phyloP scores from a whole-genome alignment of 92 coral and sea anemone species.

The Plumapathes pennacea region DNA sequence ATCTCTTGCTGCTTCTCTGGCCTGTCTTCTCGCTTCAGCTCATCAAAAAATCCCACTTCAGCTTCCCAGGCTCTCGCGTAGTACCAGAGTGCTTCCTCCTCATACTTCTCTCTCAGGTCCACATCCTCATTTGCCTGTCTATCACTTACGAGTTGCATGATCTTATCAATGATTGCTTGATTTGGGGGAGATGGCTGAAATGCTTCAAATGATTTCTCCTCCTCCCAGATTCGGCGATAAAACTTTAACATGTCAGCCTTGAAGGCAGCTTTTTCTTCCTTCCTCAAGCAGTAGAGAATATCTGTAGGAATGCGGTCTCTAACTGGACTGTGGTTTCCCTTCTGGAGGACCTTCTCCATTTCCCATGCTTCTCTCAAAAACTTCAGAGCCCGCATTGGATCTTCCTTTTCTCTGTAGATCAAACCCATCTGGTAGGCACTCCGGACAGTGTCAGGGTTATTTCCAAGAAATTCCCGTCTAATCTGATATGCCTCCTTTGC shows the following conservation, averaged over 20 bases:
- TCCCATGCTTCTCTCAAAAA: no score
- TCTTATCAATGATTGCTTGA: conserved; percentile 8
- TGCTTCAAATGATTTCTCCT: conserved; percentile 9
- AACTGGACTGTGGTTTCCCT: no score
- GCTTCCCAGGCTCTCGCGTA: conserved; percentile 22
- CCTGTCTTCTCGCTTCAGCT: neutral
- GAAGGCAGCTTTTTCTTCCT: neutral
- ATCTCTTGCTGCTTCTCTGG: neutral
- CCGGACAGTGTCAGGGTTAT: no score
- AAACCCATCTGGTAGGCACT: no score
- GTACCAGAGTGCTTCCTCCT: conserved; percentile 15
- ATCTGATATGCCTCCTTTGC: no score
- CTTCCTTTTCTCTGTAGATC: no score
- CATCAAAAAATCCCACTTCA: conserved; percentile 5
- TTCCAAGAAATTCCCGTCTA: no score
- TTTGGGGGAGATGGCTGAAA: conserved; percentile 5
- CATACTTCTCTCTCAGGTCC: conserved; percentile 3
- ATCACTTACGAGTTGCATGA: neutral
- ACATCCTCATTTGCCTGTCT: no score
- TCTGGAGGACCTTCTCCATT: no score
- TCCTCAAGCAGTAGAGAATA: no score
- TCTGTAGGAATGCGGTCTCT: no score
- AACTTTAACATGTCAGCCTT: conserved; percentile 8
- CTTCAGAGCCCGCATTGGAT: no score
- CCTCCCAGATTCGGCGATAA: conserved; percentile 21